Percentiles rank a stretch among this genome's conserved stretches.
Conservation (phyloP, 2,888 invertebrate genomes). For the Julus scandinavius region DNA sequence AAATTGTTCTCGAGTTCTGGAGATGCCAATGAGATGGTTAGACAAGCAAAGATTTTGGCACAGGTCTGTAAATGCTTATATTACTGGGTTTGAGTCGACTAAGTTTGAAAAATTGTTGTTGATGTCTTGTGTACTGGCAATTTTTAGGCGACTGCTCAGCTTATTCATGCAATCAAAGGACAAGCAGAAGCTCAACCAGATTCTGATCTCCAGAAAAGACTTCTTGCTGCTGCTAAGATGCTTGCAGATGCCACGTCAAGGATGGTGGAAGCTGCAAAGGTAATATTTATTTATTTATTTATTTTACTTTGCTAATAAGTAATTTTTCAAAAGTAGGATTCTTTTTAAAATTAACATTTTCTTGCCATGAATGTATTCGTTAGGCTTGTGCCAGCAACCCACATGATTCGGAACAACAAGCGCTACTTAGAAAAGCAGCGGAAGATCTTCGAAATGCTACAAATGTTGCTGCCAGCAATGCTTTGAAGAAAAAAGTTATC, state of each 20-base stretch:
- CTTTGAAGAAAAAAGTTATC: slow-evolving; percentile 78
- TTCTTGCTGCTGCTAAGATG: slow-evolving; percentile 94
- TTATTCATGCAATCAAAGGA: slow-evolving; percentile 93
- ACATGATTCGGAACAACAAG: slow-evolving; percentile 84
- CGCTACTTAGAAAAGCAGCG: slow-evolving; percentile 85
- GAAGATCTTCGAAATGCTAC: slow-evolving; percentile 90
- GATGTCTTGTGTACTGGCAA: not conserved
- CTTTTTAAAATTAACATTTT: slow-evolving; percentile 17
- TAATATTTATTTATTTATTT: slow-evolving; percentile 58
- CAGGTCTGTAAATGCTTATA: slow-evolving; percentile 68
- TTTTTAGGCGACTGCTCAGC: slow-evolving; percentile 82
- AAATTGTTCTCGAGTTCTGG: slow-evolving; percentile 84
- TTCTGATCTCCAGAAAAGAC: slow-evolving; percentile 86
- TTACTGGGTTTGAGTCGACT: not conserved
- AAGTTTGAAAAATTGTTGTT: not conserved
- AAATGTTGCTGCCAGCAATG: slow-evolving; percentile 86
- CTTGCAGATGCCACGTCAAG: slow-evolving; percentile 94
- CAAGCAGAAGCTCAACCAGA: slow-evolving; percentile 91
- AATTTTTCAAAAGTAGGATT: not conserved
- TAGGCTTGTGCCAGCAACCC: slow-evolving; percentile 85
- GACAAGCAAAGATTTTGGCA: slow-evolving; percentile 88
- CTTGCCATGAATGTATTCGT: slow-evolving; percentile 56
- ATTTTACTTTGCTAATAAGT: not conserved
- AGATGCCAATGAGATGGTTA: slow-evolving; percentile 93
- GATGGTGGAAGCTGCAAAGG: slow-evolving; percentile 95